Evolutionary conservation across 1,140 invertebrate genomes (phyloP), one percentile per base, ranked within the genome.

Genomic region (Gonatopus flavifemur): DNA sequence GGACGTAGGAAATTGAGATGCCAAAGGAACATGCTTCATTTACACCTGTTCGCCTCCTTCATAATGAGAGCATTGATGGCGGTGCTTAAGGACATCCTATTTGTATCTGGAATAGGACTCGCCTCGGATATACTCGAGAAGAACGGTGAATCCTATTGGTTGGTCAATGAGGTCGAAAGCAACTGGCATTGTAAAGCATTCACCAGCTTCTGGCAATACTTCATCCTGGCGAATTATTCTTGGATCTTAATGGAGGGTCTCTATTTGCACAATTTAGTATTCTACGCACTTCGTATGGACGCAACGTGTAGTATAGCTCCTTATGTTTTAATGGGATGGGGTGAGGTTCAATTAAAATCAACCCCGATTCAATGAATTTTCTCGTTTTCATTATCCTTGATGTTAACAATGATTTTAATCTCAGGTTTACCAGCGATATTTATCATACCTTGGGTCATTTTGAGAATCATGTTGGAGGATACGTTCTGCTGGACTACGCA

Each of bases 211-310:
- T 84, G 84, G 77, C 82, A 88, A 55, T 93, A 90, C 67, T 85
- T 85, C 60, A 82, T 88, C 22, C 72, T 90, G 41, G 86, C 88
- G 2, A 93, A 91, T 70, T 90, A 90, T 60, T 85, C 83, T 10
- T 90, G 90, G 86, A 87, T 91, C 58, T 74, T 92, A 15, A 90
- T 92, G 83, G 90, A 92, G 72, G 89, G 88, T 0, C 77, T 91
- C 3, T 93, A 90, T 70, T 77, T 93, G 6, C 87, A 91, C 69
- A 91, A 88, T 71, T 78, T 91, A 22, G 84, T 91, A 28, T 89
- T 89, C 67, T 70, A 85, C 32, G 86, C 88, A 2, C 77, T 89
- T 28, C 89, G 88, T 70, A 84, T 86, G 0, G 87, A 90, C 59
- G 79, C 81, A 2, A 84, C 81, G 24, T 78, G 77, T 19, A 82